Conservation (phyloP, 1,140 invertebrate species). For the Spodoptera litura region DNA sequence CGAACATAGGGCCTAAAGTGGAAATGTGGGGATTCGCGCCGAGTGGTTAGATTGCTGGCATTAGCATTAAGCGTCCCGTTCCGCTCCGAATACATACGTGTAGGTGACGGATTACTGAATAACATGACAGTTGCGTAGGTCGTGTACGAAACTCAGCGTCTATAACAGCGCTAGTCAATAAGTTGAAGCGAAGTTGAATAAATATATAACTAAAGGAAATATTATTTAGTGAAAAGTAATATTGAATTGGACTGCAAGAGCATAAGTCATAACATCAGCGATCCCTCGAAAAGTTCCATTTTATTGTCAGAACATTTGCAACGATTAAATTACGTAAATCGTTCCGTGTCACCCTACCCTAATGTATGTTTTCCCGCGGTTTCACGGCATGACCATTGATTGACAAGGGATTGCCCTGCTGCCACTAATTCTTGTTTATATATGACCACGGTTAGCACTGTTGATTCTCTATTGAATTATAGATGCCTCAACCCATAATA, state of each 20-base stretch:
- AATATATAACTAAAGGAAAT: background rate
- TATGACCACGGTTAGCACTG: background rate
- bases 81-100: background rate
- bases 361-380: background rate
- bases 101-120: conserved; percentile 9
- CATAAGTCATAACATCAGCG: too few species aligned
- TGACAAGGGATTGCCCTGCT: background rate
- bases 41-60: conserved; percentile 33
- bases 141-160: background rate
- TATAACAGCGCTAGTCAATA: background rate
- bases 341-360: background rate
- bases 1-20: conserved; percentile 40
- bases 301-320: too few species aligned
- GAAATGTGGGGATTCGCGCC: conserved; percentile 21
- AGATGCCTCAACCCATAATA: too few species aligned
- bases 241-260: too few species aligned
- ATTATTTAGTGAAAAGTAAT: too few species aligned
- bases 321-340: too few species aligned
- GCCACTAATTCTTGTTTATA: background rate
- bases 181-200: background rate
- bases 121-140: conserved; percentile 10
- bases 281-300: too few species aligned
- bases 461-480: background rate
- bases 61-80: conserved; percentile 14
- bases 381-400: conserved; percentile 3